Base-by-base conservation (phyloP, 2,113 vertebrate genomes). In the Sinocyclocheilus grahami region DNA sequence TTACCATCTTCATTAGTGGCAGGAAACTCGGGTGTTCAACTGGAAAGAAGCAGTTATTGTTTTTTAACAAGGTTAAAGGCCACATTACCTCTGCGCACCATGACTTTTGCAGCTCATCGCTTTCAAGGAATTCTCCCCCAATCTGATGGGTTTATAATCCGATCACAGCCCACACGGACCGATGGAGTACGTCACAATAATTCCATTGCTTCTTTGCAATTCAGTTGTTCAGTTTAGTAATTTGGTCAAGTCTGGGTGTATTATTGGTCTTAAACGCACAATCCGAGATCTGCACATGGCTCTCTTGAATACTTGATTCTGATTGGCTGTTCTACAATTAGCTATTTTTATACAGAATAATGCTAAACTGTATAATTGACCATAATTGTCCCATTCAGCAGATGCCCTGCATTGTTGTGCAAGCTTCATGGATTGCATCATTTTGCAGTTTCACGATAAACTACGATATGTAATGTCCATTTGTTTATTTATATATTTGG, bases 41-140 rank as follows among this genome's bases (percentile, higher is more conserved):
- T 88, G 62, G 83, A 85, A 87, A 27, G 39, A 85, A 20, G 63
- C 58, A 8, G 2, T 87, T 37, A 87, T 87, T 81, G 77, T 74
- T 75, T 85, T 85, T 85, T 87, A 85, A 87, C 46, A 85, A 75
- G 69, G 83, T 87, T 85, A 80, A 67, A 58, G 55, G 39, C 20
- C 30, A 80, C 33, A 84, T 84, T 87, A 63, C 10, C 85, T 76
- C 71, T 39, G 27, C 5, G 39, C 79, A 63, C 55, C 58, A 76
- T 83, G 74, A 72, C 76, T 80, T 85, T 85, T 67, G 67, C 22
- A 42, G 24, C 69, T 85, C 76, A 53, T 37, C 37, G 67, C 65
- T 80, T 84, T 87, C 55, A n/a, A 87, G 77, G 55, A 80, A 65
- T 81, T 87, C 65, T 42, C 42, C 72, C 20, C 62, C n/a, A 78